These are phyloP conservation scores for Coreoperca whiteheadi DNA, from an alignment of 2,113 vertebrate species.

Conservation along the genomic window DNA sequence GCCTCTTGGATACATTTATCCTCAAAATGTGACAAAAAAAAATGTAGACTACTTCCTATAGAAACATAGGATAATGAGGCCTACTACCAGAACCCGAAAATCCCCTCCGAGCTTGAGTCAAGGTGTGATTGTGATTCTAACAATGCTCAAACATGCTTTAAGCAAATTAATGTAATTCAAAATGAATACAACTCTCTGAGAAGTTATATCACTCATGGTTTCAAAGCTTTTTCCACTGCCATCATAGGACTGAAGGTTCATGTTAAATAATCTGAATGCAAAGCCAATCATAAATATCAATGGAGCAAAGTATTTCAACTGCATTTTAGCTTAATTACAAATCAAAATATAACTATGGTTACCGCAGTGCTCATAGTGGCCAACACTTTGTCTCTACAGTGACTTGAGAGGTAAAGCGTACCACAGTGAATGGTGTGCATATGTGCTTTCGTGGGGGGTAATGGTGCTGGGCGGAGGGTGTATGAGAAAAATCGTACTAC, in stretches of 20 bases:
- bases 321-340: constrained; percentile 56
- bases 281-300: constrained; percentile 58
- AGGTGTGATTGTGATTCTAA: constrained; percentile 56
- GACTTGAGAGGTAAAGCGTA: constrained; percentile 55
- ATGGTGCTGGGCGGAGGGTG: constrained; percentile 42
- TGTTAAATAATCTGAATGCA: constrained; percentile 45
- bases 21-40: constrained; percentile 33
- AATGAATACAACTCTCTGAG: constrained; percentile 64
- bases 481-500: constrained; percentile 38
- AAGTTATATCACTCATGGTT: constrained; percentile 56
- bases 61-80: constrained; percentile 42
- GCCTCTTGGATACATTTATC: constrained; percentile 33
- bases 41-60: constrained; percentile 51
- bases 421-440: constrained; percentile 60
- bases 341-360: constrained; percentile 50
- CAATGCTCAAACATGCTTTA: constrained; percentile 58
- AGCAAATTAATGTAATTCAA: constrained; percentile 73
- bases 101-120: constrained; percentile 22
- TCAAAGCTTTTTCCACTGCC: constrained; percentile 58
- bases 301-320: constrained; percentile 45
- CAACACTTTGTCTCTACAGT: constrained; percentile 58
- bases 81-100: constrained; percentile 41
- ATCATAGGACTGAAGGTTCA: constrained; percentile 27
- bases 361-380: constrained; percentile 63
- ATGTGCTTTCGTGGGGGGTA: constrained; percentile 60